phyloP scores from a whole-genome alignment of 2,797 vertebrate genomes.

The Urocyon cinereoargenteus region DNA sequence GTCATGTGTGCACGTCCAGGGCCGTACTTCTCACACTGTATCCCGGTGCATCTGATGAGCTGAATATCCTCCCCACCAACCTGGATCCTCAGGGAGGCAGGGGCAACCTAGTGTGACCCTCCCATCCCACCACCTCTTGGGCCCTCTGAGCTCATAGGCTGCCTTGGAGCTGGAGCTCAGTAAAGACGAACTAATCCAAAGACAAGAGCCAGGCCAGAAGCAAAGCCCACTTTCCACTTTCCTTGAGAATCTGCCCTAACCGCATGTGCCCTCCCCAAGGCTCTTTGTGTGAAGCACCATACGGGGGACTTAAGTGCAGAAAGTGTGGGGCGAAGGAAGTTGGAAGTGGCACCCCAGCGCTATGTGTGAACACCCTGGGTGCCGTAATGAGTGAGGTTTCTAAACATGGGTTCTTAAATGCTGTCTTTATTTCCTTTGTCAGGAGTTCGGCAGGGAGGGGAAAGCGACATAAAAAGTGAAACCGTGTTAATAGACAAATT shows the following conservation, averaged over 20 bases:
- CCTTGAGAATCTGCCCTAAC: neutral
- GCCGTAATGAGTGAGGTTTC: neutral
- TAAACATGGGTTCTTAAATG: neutral
- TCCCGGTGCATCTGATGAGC: neutral
- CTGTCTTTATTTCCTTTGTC: constrained; percentile 18
- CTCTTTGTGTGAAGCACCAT: no score
- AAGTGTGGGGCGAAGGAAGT: fast-evolving
- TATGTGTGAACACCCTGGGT: no score
- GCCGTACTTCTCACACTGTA: neutral
- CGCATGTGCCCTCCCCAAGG: neutral
- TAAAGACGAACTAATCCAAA: neutral
- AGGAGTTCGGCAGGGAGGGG: neutral
- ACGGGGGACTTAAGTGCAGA: neutral
- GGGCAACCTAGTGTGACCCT: neutral
- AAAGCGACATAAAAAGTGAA: neutral
- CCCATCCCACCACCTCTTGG: neutral
- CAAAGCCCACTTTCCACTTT: neutral
- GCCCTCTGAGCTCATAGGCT: neutral
- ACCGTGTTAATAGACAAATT: neutral
- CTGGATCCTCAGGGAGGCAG: neutral
- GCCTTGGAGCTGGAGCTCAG: neutral
- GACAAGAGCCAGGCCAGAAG: neutral
- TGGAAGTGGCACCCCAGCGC: no score
- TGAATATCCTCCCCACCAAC: no score
- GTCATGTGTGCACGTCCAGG: fast-evolving